phyloP scores from a whole-genome alignment of 2,797 vertebrate species.

The Tragelaphus oryx region DNA sequence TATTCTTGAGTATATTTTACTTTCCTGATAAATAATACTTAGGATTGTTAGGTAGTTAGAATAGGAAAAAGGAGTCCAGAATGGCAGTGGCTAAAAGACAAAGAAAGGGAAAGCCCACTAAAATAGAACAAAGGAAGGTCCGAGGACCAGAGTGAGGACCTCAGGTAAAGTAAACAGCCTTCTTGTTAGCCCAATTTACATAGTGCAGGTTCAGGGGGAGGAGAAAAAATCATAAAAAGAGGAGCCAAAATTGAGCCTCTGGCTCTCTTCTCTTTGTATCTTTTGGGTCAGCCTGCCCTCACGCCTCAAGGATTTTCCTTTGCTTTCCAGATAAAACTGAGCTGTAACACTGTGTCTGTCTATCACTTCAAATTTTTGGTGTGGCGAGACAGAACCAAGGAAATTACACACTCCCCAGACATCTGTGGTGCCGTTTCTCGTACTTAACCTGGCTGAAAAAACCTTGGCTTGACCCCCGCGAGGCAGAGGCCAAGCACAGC shows the following conservation, averaged over 20 bases:
- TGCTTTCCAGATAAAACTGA: not conserved
- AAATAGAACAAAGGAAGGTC: not conserved
- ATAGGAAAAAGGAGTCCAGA: not conserved
- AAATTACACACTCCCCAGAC: not conserved
- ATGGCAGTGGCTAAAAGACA: not conserved
- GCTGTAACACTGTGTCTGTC: not conserved
- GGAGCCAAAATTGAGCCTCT: not conserved
- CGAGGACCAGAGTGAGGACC: not conserved
- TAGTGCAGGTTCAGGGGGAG: not conserved
- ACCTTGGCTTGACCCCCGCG: not conserved
- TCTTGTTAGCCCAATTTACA: not conserved
- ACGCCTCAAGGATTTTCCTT: not conserved
- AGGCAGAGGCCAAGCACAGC: not conserved
- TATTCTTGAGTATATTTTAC: not conserved
- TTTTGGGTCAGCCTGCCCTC: not conserved
- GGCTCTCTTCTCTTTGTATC: not conserved
- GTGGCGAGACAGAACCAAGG: not conserved
- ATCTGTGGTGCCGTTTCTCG: not conserved
- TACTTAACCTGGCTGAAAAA: not conserved
- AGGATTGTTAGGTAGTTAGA: not conserved
- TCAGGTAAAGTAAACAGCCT: not conserved
- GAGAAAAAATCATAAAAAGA: not conserved
- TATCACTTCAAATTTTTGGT: not conserved
- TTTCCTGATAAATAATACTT: not conserved
- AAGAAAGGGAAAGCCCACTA: not conserved